Conservation (phyloP, 2,113 vertebrate genomes). For the Cryptomyrus ogoouensis region DNA sequence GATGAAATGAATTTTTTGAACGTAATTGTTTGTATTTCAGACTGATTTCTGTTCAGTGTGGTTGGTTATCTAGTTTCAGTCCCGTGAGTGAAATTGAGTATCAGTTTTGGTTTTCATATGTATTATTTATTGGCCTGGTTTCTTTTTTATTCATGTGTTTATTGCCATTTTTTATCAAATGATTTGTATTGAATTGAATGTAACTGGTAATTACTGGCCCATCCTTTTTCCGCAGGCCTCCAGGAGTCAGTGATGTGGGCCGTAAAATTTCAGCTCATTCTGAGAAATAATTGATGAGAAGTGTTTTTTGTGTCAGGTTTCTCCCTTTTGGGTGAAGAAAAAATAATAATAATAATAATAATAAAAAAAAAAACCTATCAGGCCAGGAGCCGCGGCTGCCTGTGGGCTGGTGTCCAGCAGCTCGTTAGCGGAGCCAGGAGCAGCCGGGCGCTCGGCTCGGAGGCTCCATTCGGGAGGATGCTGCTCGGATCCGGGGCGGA, state of each 20-base stretch:
- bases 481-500: not conserved
- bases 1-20: not conserved
- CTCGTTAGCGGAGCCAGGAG: not conserved
- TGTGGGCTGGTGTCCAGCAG: constrained; percentile 11
- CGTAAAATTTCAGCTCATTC: constrained; percentile 40
- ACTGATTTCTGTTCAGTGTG: not conserved
- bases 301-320: constrained; percentile 38
- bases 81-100: not conserved
- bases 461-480: not conserved
- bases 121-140: not conserved
- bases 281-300: constrained; percentile 47
- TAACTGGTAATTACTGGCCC: not conserved
- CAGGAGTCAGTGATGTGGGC: constrained; percentile 25
- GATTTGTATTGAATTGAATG: not conserved
- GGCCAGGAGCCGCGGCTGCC: not conserved
- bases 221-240: not conserved
- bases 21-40: not conserved
- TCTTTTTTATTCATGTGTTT: not conserved
- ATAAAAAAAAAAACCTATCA: not conserved
- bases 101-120: not conserved
- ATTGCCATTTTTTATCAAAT: not conserved
- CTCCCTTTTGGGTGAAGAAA: constrained; percentile 7
- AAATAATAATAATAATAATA: not conserved
- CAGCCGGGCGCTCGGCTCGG: not conserved
- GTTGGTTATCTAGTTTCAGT: not conserved